Evolutionary conservation across 2,888 invertebrate species (phyloP).

Genomic region (Drosophila melanocephala): DNA sequence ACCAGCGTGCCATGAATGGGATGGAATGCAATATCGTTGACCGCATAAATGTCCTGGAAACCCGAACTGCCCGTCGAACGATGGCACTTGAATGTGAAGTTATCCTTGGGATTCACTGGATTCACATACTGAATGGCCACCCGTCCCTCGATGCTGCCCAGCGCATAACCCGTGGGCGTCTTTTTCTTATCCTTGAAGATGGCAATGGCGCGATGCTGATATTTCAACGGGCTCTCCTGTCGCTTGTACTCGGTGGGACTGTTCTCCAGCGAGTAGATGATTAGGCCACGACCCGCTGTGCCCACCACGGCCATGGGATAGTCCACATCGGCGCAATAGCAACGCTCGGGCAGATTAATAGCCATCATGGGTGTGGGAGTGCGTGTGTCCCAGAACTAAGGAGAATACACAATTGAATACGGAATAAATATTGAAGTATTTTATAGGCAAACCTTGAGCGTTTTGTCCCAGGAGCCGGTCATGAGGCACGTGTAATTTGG

Average conservation of each 20-base stretch:
- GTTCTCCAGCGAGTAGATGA: slow-evolving; percentile 97
- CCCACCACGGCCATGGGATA: slow-evolving; percentile 99
- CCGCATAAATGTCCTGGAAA: slow-evolving; percentile 89
- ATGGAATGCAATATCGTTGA: slow-evolving; percentile 98
- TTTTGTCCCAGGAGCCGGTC: slow-evolving; percentile 99
- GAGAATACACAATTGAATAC: not conserved
- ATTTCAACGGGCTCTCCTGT: slow-evolving; percentile 96
- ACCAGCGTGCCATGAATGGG: slow-evolving; percentile 98
- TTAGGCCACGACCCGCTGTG: slow-evolving; percentile 95
- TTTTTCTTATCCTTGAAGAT: slow-evolving; percentile 98
- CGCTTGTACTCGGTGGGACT: slow-evolving; percentile 97
- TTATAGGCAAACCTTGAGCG: slow-evolving; percentile 89
- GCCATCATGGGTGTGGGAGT: slow-evolving; percentile 95
- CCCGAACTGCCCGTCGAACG: slow-evolving; percentile 92
- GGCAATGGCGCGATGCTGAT: slow-evolving; percentile 97
- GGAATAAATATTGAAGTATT: not conserved
- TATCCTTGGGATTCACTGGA: slow-evolving; percentile 97
- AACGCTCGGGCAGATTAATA: slow-evolving; percentile 95
- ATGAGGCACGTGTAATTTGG: slow-evolving; percentile 97
- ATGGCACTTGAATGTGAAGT: slow-evolving; percentile 99
- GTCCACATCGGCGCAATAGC: slow-evolving; percentile 99
- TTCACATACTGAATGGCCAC: slow-evolving; percentile 99
- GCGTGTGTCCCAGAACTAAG: slow-evolving; percentile 98
- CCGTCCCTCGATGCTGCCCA: slow-evolving; percentile 98
- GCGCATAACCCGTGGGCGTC: slow-evolving; percentile 94